Percentiles rank a stretch among this genome's conserved stretches.
These are phyloP conservation scores for Cephalopholis sonnerati DNA, from an alignment of 2,113 vertebrate species.

Conservation along the genomic window DNA sequence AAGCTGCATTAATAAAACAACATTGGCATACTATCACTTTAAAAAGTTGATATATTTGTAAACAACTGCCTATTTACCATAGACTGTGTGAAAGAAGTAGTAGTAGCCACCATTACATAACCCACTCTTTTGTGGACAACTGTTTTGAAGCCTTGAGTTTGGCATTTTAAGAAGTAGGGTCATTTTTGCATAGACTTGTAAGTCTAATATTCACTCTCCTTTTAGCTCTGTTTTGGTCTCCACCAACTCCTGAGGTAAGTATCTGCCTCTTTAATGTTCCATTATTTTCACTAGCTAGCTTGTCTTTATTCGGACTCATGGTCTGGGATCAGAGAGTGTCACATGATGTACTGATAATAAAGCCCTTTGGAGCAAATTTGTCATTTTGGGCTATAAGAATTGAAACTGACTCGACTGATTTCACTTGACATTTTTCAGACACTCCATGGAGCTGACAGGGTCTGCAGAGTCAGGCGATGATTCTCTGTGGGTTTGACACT, in stretches of 20 bases:
- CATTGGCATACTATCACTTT: not conserved
- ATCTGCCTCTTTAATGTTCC: not conserved
- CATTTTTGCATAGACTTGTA: too few relatives aligned
- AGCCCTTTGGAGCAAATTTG: not conserved
- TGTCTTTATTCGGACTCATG: not conserved
- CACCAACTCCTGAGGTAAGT: not conserved
- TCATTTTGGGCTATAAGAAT: not conserved
- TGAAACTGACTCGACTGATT: conserved; percentile 2
- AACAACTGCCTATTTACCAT: too few relatives aligned
- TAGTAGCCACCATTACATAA: too few relatives aligned
- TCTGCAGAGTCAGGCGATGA: not conserved
- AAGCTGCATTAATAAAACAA: not conserved
- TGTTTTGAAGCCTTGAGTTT: too few relatives aligned
- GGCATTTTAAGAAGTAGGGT: too few relatives aligned
- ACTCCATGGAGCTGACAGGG: not conserved
- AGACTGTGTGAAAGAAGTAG: too few relatives aligned
- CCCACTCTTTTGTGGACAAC: too few relatives aligned
- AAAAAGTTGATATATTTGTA: not conserved
- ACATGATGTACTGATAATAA: not conserved
- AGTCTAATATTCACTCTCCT: not conserved
- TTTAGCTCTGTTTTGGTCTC: not conserved
- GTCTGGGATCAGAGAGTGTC: not conserved
- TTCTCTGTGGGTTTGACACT: not conserved
- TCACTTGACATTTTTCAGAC: too few relatives aligned
- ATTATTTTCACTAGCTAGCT: not conserved